Evolutionary conservation across 2,797 vertebrate genomes (phyloP).

Genomic region (Silurus lanzhouensis): DNA sequence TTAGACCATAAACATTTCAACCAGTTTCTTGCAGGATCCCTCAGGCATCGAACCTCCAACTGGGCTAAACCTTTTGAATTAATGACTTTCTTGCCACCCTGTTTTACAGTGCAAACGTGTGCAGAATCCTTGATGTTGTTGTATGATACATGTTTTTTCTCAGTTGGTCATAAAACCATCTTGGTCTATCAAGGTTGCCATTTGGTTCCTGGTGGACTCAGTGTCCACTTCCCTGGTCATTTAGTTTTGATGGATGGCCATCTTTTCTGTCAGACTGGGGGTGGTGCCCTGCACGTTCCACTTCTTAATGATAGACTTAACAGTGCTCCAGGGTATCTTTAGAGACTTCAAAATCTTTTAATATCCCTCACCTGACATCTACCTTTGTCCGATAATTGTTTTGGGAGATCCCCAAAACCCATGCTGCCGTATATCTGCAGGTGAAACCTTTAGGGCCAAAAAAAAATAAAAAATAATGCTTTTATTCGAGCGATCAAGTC

Average conservation of each 20-base stretch:
- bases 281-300: background rate
- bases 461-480: too few relatives aligned
- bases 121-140: background rate
- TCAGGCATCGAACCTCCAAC: background rate
- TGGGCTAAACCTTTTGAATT: background rate
- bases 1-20: background rate
- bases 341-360: background rate
- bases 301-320: background rate
- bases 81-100: background rate
- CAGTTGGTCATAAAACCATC: background rate
- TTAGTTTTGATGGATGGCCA: background rate
- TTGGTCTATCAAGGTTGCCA: background rate
- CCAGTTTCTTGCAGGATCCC: background rate
- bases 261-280: too few relatives aligned
- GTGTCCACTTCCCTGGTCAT: background rate
- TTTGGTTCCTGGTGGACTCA: background rate
- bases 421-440: background rate
- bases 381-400: background rate
- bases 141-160: background rate
- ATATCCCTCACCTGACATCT: background rate
- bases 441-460: too few relatives aligned
- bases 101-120: background rate
- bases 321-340: background rate
- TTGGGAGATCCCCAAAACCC: background rate
- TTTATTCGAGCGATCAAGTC: too few relatives aligned